Base-by-base conservation (phyloP, 2,113 vertebrate species). In the Scomber scombrus region DNA sequence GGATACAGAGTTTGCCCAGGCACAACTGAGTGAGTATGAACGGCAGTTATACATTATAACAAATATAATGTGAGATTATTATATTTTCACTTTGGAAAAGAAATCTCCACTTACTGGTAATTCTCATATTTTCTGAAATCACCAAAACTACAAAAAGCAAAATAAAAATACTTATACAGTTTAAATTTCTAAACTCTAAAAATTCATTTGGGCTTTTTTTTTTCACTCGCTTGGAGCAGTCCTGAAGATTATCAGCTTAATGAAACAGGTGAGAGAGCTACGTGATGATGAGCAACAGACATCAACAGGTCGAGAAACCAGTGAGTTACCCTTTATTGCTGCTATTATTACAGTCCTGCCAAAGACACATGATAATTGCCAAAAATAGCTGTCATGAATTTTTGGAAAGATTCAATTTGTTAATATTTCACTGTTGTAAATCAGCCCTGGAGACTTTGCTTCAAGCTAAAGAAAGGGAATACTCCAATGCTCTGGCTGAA, bases 1-100 rank as follows among this genome's bases (percentile, higher is more conserved):
- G 65, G 61, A 58, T n/a, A 7, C 13, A 4, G 85, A 92, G 0
- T 54, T 68, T 16, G 1, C 12, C 5, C 46, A 80, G 31, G 12
- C 85, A 43, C 71, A 89, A 12, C 43, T 71, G 46, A 78, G 91
- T 92, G 58, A 87, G 89, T 84, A 52, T 15, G 16, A 23, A 12
- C 55, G 46, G 19, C 0, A 19, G 15, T 11, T 11, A 50, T 19
- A 3, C 7, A 23, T 49, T 8, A 23, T 16, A 61, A 61, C 15
- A 16, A 5, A 7, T 21, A 1, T n/a, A 29, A 56, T 45, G 2
- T 3, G 2, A 26, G 12, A 50, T 5, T 12, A 2, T 13, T n/a
- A 51, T 31, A 16, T 49, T 16, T 49, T 49, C 46, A 29, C 21
- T 31, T 11, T 40, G 34, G 31, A 29, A 19, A 34, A 21, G 12